Base-by-base conservation (phyloP, 2,113 vertebrate species). In the Carlito syrichta region DNA sequence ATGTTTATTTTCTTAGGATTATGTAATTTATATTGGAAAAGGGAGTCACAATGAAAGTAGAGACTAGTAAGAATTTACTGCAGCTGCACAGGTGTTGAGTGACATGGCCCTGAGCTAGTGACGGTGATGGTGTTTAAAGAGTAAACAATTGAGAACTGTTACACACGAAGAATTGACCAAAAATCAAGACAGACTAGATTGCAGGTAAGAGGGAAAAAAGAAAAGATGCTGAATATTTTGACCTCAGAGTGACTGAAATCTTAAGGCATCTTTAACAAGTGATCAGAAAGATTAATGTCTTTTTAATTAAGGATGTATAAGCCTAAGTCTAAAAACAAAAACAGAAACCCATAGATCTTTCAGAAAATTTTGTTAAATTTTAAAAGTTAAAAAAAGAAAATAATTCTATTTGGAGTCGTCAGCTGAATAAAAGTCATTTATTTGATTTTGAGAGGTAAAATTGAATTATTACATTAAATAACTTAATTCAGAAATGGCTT, bases 361-460 rank as follows among this genome's bases (percentile, higher is more conserved):
- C 8, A 13, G 13, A 86, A 89, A 83, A 20, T 54, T 56, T 48
- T 30, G 82, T 23, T 62, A 54, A 45, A 58, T 71, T 89, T 89
- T 11, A 43, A 95, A 86, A 88, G 32, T 52, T n/a, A n/a, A 76
- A 90, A 87, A 69, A 71, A 32, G 63, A 63, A 84, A 85, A 43
- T n/a, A 48, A 56, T 66, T 6, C 40, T 85, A 19, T 23, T 20
- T 91, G 52, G 8, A 74, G 9, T 30, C 35, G 32, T 60, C 35
- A 52, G 25, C 32, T 50, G 25, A 92, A 89, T 76, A 30, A 52
- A 89, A 92, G 38, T 3, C n/a, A 62, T 25, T 79, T 74, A 89
- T 95, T 94, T 94, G 58, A 85, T 77, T 97, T 95, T 87, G 22
- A 74, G 58, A 86, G 27, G 71, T 32, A 63, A 58, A 88, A 86